Evolutionary conservation across 2,888 invertebrate species (phyloP).

Genomic region (Altica lythri): DNA sequence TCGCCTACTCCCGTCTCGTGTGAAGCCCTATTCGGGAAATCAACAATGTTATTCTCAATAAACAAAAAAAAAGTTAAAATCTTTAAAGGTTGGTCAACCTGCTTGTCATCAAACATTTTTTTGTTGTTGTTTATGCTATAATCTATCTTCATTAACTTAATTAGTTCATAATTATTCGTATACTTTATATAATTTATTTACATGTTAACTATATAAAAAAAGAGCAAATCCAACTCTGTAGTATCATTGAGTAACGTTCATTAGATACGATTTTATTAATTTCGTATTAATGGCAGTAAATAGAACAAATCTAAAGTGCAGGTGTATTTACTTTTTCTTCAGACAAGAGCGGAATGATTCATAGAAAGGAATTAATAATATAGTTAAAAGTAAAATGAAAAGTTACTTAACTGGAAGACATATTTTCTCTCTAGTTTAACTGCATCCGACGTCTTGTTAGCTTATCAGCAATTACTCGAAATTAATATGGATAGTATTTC

Average conservation of each 20-base stretch:
- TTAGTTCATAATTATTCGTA: too few species aligned
- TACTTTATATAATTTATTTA: too few species aligned
- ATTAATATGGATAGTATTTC: not conserved
- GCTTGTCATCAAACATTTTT: too few species aligned
- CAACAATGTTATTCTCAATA: too few species aligned
- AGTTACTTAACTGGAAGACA: slow-evolving; percentile 3
- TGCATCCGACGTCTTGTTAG: not conserved
- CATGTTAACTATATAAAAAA: slow-evolving; percentile 1
- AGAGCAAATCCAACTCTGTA: not conserved
- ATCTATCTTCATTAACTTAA: too few species aligned
- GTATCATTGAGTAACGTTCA: slow-evolving; percentile 13
- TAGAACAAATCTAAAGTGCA: slow-evolving; percentile 10
- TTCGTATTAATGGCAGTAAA: slow-evolving; percentile 9
- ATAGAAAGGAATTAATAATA: slow-evolving; percentile 3
- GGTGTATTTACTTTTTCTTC: slow-evolving; percentile 20
- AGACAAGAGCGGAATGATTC: slow-evolving; percentile 19
- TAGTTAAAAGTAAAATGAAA: not conserved
- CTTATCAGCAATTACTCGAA: slow-evolving; percentile 6
- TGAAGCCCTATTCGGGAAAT: too few species aligned
- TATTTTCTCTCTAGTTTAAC: not conserved
- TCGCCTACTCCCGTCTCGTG: too few species aligned
- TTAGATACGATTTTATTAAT: slow-evolving; percentile 15
- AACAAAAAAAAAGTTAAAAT: too few species aligned
- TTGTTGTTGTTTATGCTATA: too few species aligned
- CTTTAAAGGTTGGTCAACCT: too few species aligned